These are phyloP conservation scores for Melitaea cinxia DNA, from an alignment of 1,140 invertebrate species.

Conservation along the genomic window DNA sequence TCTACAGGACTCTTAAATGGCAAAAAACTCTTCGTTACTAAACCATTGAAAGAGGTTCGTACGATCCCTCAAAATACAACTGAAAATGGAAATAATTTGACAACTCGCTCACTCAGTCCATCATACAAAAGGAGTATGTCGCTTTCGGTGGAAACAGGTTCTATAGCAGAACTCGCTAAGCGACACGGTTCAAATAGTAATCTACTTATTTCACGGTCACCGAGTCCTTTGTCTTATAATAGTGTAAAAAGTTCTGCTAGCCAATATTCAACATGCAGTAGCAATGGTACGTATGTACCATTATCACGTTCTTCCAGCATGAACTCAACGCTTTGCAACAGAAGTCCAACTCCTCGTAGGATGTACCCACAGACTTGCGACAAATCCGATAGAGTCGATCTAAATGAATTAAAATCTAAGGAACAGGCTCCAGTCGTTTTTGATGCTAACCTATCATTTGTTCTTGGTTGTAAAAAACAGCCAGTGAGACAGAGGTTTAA, in stretches of 20 bases:
- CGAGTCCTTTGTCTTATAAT: conserved; percentile 70
- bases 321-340: conserved; percentile 67
- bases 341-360: conserved; percentile 82
- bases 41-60: conserved; percentile 74
- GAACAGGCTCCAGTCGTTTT: conserved; percentile 90
- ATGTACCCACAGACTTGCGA: conserved; percentile 85
- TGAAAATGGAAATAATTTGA: conserved; percentile 58
- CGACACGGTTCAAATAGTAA: conserved; percentile 61
- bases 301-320: conserved; percentile 72
- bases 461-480: conserved; percentile 87
- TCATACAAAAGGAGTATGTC: conserved; percentile 66
- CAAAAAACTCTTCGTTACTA: conserved; percentile 72
- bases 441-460: conserved; percentile 90
- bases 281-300: conserved; percentile 69
- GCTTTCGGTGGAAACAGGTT: conserved; percentile 76
- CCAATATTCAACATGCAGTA: conserved; percentile 77
- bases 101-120: conserved; percentile 73
- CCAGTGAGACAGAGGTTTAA: conserved; percentile 85
- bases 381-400: conserved; percentile 66
- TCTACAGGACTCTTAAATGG: conserved; percentile 57
- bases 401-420: conserved; percentile 83
- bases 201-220: conserved; percentile 70
- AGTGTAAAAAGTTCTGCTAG: conserved; percentile 71
- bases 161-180: conserved; percentile 74
- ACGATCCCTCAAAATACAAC: conserved; percentile 57